Base-by-base conservation (phyloP, 2,113 vertebrate genomes). In the Hiodon tergisus region DNA sequence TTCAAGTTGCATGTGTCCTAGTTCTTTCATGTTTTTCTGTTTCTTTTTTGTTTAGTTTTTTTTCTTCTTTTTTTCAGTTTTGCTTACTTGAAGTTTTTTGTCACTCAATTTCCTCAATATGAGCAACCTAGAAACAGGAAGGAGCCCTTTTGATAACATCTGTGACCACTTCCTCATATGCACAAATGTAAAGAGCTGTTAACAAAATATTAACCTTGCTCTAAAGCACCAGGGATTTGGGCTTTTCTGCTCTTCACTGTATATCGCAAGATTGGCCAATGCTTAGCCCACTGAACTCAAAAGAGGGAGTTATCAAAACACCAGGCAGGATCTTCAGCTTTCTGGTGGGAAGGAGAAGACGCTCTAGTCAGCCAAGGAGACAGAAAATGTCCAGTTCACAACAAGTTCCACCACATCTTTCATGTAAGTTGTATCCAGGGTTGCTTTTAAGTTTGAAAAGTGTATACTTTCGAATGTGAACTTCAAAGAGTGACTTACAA, bases 151-250 rank as follows among this genome's bases (percentile, higher is more conserved):
- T n/a, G 76, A 78, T 78, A 78, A 78, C 71, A 78, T 78, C 76
- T 78, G 76, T 69, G 71, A 78, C 76, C 76, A 78, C 76, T 78
- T 78, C 76, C 76, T 78, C 67, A 78, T 71, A 66, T 51, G 58
- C 76, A 73, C 54, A 73, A 77, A 73, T 67, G 70, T 67, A 77
- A 67, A 77, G 46, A 67, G 65, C 9, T 58, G 62, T 61, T 68
- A 59, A 74, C 47, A 73, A 60, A 69, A 73, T 68, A 61, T 69
- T 55, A 78, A 61, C 65, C 62, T 73, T 58, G 63, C 71, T 61
- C 60, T 16, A 63, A 55, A 77, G 55, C 16, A 67, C 63, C 54
- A 53, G 70, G 62, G 53, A 67, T 51, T 31, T 17, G 68, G 54
- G 11, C 48, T 62, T 9, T 6, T 14, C 50, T 66, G 10, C n/a